These are phyloP conservation scores for Entomobrya proxima DNA, from an alignment of 2,888 invertebrate genomes.

Conservation along the genomic window DNA sequence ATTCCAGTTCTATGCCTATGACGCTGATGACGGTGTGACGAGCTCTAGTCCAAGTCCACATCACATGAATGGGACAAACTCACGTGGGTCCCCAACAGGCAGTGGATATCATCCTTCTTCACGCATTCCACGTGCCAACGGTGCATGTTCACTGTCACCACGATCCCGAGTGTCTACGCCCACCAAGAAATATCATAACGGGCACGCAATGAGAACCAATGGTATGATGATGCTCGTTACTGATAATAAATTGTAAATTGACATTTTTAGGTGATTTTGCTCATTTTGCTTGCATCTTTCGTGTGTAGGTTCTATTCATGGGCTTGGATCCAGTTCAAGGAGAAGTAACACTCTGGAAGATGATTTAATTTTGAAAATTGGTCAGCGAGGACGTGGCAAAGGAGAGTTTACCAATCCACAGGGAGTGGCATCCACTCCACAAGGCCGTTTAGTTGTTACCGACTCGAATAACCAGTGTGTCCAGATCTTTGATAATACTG, in stretches of 20 bases:
- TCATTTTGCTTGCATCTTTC: not conserved
- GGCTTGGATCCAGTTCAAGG: slow-evolving; percentile 77
- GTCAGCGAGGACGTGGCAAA: slow-evolving; percentile 78
- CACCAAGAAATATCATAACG: slow-evolving; percentile 73
- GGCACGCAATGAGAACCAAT: slow-evolving; percentile 63
- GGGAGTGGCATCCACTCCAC: slow-evolving; percentile 78
- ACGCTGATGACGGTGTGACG: slow-evolving; percentile 72
- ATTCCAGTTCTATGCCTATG: slow-evolving; percentile 75
- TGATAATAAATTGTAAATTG: too few relatives aligned
- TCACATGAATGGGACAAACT: slow-evolving; percentile 65
- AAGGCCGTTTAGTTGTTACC: slow-evolving; percentile 82
- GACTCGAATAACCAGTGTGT: slow-evolving; percentile 99
- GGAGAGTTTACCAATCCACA: slow-evolving; percentile 80
- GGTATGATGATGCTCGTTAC: slow-evolving; percentile 58
- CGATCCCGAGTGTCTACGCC: slow-evolving; percentile 74
- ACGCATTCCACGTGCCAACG: slow-evolving; percentile 74
- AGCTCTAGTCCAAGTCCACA: slow-evolving; percentile 73
- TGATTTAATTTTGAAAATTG: slow-evolving; percentile 79
- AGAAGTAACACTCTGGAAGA: slow-evolving; percentile 78
- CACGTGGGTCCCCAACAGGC: slow-evolving; percentile 71
- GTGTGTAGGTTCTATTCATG: slow-evolving; percentile 72
- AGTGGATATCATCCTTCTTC: slow-evolving; percentile 68
- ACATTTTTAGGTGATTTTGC: not conserved
- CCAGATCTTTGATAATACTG: slow-evolving; percentile 92
- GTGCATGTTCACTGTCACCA: slow-evolving; percentile 73